phyloP scores from a whole-genome alignment of 2,797 vertebrate genomes.

The Prunella strophiata region DNA sequence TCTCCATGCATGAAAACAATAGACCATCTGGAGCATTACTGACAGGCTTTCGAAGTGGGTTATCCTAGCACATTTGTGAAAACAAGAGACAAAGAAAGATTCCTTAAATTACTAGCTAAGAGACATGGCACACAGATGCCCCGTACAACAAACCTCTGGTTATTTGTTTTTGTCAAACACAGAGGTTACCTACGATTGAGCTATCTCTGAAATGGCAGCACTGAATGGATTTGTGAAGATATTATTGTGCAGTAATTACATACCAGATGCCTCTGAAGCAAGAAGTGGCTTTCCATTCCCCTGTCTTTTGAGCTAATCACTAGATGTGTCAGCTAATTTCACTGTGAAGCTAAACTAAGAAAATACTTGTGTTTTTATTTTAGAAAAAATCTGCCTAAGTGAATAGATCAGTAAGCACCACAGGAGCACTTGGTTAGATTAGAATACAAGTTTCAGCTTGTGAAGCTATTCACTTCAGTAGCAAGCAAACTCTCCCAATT shows the following conservation, averaged over 20 bases:
- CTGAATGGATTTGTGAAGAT: neutral
- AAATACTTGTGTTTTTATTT: neutral
- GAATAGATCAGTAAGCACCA: neutral
- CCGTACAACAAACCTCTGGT: neutral
- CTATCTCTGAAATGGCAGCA: neutral
- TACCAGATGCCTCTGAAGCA: neutral
- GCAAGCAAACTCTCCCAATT: neutral
- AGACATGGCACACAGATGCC: neutral
- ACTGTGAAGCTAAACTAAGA: neutral
- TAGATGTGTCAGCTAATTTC: neutral
- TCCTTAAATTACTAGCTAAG: neutral
- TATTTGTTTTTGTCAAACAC: neutral
- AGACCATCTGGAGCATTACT: slow-evolving; percentile 49
- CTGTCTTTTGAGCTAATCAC: neutral
- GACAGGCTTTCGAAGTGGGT: slow-evolving; percentile 59
- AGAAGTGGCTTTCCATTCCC: neutral
- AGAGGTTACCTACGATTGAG: neutral
- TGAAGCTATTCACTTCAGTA: neutral
- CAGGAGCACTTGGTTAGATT: neutral
- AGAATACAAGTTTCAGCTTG: neutral
- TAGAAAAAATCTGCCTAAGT: neutral
- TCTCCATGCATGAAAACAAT: slow-evolving; percentile 77
- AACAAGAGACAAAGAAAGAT: neutral
- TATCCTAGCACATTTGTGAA: slow-evolving; percentile 74
- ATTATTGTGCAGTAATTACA: neutral